Conservation (phyloP, 1,140 invertebrate genomes). For the Maconellicoccus hirsutus region DNA sequence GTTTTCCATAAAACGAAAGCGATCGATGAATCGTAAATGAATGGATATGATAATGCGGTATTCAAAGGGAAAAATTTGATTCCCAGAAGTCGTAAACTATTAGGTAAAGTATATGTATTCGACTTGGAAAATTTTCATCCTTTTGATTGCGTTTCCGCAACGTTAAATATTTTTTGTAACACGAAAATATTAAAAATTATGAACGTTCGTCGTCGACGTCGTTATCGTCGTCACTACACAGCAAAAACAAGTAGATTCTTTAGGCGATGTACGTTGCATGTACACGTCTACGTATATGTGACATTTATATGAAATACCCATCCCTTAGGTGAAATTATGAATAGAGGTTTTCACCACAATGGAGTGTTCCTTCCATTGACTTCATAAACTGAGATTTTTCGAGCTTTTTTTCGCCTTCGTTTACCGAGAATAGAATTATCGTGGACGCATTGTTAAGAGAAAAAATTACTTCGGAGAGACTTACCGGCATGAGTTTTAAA, state of each 20-base stretch:
- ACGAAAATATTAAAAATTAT: no score
- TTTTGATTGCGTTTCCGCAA: no score
- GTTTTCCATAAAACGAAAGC: not conserved
- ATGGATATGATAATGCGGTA: not conserved
- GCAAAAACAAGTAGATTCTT: no score
- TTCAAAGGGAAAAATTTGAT: not conserved
- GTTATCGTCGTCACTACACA: no score
- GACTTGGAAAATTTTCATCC: not conserved
- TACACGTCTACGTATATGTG: no score
- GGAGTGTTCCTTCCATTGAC: not conserved
- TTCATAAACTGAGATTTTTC: not conserved
- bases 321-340: not conserved
- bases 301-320: not conserved
- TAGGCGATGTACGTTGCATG: no score
- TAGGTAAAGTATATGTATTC: not conserved
- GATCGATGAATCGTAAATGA: not conserved
- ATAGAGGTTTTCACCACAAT: not conserved
- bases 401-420: no score
- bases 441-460: no score
- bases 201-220: no score
- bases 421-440: no score
- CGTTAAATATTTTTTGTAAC: no score
- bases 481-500: not conserved
- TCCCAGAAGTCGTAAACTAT: not conserved
- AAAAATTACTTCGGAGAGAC: not conserved